Percentiles rank a stretch among this genome's conserved stretches.
These are phyloP conservation scores for Hydrochoerus hydrochaeris DNA, from an alignment of 2,113 vertebrate species.

Conservation along the genomic window DNA sequence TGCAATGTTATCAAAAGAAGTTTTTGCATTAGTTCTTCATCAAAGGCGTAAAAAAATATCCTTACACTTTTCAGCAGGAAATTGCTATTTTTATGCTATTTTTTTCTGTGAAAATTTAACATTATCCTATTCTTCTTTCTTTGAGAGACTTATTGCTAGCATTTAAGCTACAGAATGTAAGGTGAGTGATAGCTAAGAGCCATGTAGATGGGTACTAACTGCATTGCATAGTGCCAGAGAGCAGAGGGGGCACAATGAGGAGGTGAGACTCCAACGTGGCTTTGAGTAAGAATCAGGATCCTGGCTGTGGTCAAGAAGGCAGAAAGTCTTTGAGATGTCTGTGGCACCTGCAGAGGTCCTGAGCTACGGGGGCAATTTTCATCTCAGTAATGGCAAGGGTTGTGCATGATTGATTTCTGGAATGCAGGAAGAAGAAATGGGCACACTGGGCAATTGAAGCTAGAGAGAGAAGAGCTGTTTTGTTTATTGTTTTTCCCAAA, in stretches of 20 bases:
- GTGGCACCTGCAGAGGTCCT: neutral
- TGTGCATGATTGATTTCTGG: neutral
- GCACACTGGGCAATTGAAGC: neutral
- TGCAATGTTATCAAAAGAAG: neutral
- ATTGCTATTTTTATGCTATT: neutral
- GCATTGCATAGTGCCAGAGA: accelerated
- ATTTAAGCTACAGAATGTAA: neutral
- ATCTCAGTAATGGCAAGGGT: neutral
- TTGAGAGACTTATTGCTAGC: neutral
- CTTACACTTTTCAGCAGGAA: too few relatives aligned
- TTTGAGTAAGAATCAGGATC: neutral
- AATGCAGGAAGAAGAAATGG: neutral
- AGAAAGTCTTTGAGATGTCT: neutral
- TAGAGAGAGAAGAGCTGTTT: neutral
- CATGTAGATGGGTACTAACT: too few relatives aligned
- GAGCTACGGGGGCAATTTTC: neutral
- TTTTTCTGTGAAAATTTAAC: neutral
- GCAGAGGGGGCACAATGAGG: neutral
- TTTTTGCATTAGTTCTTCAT: neutral
- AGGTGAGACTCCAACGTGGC: neutral
- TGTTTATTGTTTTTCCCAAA: neutral
- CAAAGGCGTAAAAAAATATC: neutral
- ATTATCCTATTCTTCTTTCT: neutral
- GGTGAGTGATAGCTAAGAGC: neutral
- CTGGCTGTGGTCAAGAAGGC: neutral